Base-by-base conservation (phyloP, 2,113 vertebrate species). In the Rousettus leschenaultii region DNA sequence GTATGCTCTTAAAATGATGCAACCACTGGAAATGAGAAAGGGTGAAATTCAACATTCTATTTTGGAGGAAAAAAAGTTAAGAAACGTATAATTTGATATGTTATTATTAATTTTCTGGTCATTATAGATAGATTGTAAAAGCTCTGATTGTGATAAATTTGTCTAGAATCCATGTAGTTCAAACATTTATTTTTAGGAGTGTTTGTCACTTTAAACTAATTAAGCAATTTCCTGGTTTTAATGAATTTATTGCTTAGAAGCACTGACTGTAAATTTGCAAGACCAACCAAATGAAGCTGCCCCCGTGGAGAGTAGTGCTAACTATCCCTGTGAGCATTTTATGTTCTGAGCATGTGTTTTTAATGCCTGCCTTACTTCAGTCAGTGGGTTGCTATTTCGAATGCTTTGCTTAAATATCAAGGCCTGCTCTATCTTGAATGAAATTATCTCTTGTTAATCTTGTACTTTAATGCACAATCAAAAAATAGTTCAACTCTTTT, bases 141-240 rank as follows among this genome's bases (percentile, higher is more conserved):
- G 30, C 90, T 43, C 22, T 86, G 96, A 77, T 65, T 70, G 70
- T 9, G 21, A 66, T 65, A 28, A 28, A 78, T 96, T 14, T 45
- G 59, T 93, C 96, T 96, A 61, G 80, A 68, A 93, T n/a, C 26
- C 65, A 55, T 89, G 57, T 0, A 38, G 6, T 90, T 48, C 71
- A 4, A 75, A 77, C 70, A 85, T 77, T 89, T 86, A 91, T 89
- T 95, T 86, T 92, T 93, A 95, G 78, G 89, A 86, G 45, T 24
- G 61, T 61, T 97, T 96, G 35, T 93, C 33, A 28, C 73, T 92
- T 97, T 88, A 84, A 85, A 74, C 77, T 92, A 70, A 87, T 61
- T 95, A 94, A 94, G 63, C 91, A 91, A 88, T 97, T 97, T 94
- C 80, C 61, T 82, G 75, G 24, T 75, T 95, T 90, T 97, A 96